Conservation (phyloP, 2,888 invertebrate species). For the Ormia ochracea region DNA sequence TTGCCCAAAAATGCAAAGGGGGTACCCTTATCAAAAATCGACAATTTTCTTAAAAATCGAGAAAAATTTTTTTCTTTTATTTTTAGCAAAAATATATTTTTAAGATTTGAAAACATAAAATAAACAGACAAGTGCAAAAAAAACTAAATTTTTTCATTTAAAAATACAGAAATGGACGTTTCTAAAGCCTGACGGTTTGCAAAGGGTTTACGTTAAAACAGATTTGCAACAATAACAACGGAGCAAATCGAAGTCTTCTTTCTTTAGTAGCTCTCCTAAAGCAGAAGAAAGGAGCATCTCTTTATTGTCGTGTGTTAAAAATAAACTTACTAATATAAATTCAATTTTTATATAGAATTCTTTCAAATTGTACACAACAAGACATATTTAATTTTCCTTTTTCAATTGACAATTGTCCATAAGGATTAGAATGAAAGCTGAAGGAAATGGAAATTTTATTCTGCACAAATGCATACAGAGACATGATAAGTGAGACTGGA, state of each 20-base stretch:
- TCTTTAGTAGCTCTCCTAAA: neutral
- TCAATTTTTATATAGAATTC: conserved; percentile 4
- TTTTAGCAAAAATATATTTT: too few species aligned
- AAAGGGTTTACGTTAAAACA: too few species aligned
- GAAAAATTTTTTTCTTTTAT: too few species aligned
- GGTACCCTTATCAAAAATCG: too few species aligned
- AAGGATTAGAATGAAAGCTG: conserved; percentile 20
- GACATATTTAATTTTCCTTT: neutral
- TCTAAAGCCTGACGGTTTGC: too few species aligned
- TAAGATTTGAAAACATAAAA: too few species aligned
- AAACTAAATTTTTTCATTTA: too few species aligned
- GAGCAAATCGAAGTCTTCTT: neutral
- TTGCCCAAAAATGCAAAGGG: too few species aligned
- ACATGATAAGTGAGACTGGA: neutral
- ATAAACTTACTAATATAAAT: neutral
- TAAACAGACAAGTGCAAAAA: too few species aligned
- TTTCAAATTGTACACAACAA: neutral
- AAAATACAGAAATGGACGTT: too few species aligned
- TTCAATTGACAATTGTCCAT: conserved; percentile 27
- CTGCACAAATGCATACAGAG: neutral
- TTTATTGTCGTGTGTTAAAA: neutral
- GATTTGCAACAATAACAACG: too few species aligned
- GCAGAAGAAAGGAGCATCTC: neutral
- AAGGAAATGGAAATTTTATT: conserved; percentile 42
- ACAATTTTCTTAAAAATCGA: too few species aligned